Evolutionary conservation across 1,140 invertebrate species (phyloP).

Genomic region (Tyrophagus putrescentiae): DNA sequence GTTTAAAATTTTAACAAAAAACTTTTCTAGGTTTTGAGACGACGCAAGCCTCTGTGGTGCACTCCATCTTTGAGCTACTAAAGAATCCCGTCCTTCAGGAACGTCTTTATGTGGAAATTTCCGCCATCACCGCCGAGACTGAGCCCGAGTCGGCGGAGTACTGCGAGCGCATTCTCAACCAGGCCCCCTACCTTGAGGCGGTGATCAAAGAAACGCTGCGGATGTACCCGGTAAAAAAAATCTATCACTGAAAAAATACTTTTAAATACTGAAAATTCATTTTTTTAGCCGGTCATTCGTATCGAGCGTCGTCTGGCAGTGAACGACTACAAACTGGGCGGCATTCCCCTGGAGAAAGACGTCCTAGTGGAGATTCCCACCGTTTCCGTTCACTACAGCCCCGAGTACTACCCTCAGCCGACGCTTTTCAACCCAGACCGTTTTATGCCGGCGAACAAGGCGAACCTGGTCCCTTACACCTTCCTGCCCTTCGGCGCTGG

Average conservation of each 20-base stretch:
- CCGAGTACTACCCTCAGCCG: constrained; percentile 24
- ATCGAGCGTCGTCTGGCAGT: constrained; percentile 4
- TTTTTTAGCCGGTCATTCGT: constrained; percentile 27
- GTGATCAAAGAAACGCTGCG: constrained; percentile 35
- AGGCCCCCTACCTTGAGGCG: constrained; percentile 30
- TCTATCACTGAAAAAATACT: no score
- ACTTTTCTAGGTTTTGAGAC: constrained; percentile 37
- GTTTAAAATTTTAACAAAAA: no score
- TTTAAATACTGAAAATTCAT: no score
- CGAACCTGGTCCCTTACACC: constrained; percentile 29
- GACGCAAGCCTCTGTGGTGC: constrained; percentile 36
- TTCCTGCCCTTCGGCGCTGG: constrained; percentile 41
- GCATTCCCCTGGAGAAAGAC: constrained; percentile 16
- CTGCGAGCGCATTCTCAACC: constrained; percentile 1
- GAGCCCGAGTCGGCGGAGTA: constrained; percentile 28
- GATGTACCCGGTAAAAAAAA: constrained; percentile 31
- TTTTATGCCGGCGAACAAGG: constrained; percentile 26
- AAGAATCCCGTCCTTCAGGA: constrained; percentile 36
- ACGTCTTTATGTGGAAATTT: constrained; percentile 30
- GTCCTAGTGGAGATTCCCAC: constrained; percentile 21
- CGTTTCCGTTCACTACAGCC: constrained; percentile 22
- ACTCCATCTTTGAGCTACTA: constrained; percentile 36
- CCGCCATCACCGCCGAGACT: background rate
- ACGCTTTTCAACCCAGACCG: constrained; percentile 24
- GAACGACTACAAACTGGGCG: constrained; percentile 19